Base-by-base conservation (phyloP, 2,113 vertebrate species). In the Monopterus albus region DNA sequence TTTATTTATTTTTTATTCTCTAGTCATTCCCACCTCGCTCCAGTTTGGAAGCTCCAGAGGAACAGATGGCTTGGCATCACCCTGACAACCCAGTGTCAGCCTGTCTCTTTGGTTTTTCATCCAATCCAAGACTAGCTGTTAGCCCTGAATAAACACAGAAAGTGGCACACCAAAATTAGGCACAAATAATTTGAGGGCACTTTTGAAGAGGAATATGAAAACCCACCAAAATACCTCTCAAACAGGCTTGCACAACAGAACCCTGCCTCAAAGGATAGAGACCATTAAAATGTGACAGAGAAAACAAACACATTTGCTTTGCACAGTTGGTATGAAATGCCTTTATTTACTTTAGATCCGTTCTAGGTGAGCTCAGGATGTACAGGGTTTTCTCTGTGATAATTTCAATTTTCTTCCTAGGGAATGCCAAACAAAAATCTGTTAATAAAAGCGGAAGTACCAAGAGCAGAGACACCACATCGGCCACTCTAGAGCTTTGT, bases 61-160 rank as follows among this genome's bases (percentile, higher is more conserved):
- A 90, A 81, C 91, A 92, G 91, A 92, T 92, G 90, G 90, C 86
- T 88, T 90, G 91, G 91, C 87, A 90, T 83, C 83, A 87, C 86
- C 87, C 82, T 67, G 70, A 83, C 85, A 84, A 75, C 79, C 84
- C 77, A 78, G 79, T 83, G 84, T 88, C 78, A 79, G 84, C 72
- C 72, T 78, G 72, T 86, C 77, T 79, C 86, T 78, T 81, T 63
- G 83, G 75, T 81, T 88, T 78, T 50, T 81, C 82, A 82, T 78
- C 75, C 76, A 78, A 87, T 83, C 87, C 83, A 88, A 76, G 71
- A 80, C 82, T 75, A 64, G 73, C 83, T 81, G 83, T 90, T 87
- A 85, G 81, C 67, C 77, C 70, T 38, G 72, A 85, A 87, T 79
- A 81, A 82, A 92, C 82, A 86, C 65, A 74, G 74, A 84, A 88